phyloP scores from a whole-genome alignment of 2,797 vertebrate genomes.

The Lacerta agilis region DNA sequence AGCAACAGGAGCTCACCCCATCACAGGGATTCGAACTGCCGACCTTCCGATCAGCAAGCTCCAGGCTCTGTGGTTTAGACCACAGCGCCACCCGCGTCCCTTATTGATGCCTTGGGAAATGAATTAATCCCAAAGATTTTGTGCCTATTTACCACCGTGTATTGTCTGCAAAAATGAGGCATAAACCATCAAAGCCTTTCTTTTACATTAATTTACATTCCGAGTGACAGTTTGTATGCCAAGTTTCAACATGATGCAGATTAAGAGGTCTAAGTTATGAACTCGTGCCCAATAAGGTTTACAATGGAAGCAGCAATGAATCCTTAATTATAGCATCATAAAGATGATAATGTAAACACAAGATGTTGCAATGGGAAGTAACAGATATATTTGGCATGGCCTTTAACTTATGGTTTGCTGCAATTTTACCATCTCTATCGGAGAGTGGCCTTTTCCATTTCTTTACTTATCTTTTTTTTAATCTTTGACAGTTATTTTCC shows the following conservation, averaged over 20 bases:
- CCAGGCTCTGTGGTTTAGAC: too few species aligned
- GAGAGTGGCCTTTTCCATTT: slow-evolving; percentile 26
- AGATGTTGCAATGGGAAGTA: slow-evolving; percentile 14
- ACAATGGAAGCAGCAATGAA: background rate
- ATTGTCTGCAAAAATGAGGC: background rate
- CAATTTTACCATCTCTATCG: slow-evolving; percentile 31
- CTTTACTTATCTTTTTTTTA: background rate
- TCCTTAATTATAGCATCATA: slow-evolving; percentile 48
- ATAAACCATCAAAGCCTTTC: background rate
- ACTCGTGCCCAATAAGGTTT: slow-evolving; percentile 37
- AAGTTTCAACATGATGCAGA: slow-evolving; percentile 41
- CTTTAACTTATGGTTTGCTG: slow-evolving; percentile 21
- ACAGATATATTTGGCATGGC: background rate
- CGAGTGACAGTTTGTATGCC: slow-evolving; percentile 34
- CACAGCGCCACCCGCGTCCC: too few species aligned
- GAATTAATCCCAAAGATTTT: background rate
- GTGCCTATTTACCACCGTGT: background rate
- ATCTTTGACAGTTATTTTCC: slow-evolving; percentile 43
- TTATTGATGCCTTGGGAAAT: too few species aligned
- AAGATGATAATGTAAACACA: slow-evolving; percentile 51
- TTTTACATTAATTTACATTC: background rate
- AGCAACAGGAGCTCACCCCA: too few species aligned
- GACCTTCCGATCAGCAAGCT: too few species aligned
- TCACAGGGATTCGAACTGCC: too few species aligned
- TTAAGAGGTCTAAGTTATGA: slow-evolving; percentile 54